Percentiles rank a stretch among this genome's conserved stretches.
These are phyloP conservation scores for Melitaea cinxia DNA, from an alignment of 1,140 invertebrate genomes.

Conservation along the genomic window DNA sequence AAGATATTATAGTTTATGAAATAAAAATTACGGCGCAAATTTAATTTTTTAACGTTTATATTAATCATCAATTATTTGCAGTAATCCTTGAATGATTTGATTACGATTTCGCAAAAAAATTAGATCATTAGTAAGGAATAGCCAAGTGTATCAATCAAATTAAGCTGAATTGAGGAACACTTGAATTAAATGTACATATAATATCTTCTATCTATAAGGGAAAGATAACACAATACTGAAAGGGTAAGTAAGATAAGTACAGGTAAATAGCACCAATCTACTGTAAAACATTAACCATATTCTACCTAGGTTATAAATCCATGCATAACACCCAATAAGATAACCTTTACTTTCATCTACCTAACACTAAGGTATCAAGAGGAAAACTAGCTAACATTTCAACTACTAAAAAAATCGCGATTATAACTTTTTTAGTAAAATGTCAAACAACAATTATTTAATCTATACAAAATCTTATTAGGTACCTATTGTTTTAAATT, in stretches of 20 bases:
- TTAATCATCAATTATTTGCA: no score
- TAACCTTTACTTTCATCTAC: background rate
- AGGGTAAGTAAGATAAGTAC: background rate
- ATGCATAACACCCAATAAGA: background rate
- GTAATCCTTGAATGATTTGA: no score
- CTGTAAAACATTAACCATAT: background rate
- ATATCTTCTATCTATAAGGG: background rate
- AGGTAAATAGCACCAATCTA: background rate
- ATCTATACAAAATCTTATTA: background rate
- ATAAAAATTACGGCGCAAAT: no score
- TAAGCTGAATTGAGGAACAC: no score
- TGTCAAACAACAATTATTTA: background rate
- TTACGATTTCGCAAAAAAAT: no score
- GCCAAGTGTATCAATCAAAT: no score
- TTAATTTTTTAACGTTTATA: no score
- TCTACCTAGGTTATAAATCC: background rate
- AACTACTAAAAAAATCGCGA: background rate
- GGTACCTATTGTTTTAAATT: background rate
- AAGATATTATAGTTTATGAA: background rate
- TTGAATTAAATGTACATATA: no score
- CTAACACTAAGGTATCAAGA: no score
- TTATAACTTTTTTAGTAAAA: no score
- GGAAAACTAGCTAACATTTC: background rate
- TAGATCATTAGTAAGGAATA: no score
- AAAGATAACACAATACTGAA: background rate